A percentile compares a stretch with the other conserved stretches of the same genome.
phyloP scores from a whole-genome alignment of 2,888 invertebrate species.

The Eupelmus urozonus region DNA sequence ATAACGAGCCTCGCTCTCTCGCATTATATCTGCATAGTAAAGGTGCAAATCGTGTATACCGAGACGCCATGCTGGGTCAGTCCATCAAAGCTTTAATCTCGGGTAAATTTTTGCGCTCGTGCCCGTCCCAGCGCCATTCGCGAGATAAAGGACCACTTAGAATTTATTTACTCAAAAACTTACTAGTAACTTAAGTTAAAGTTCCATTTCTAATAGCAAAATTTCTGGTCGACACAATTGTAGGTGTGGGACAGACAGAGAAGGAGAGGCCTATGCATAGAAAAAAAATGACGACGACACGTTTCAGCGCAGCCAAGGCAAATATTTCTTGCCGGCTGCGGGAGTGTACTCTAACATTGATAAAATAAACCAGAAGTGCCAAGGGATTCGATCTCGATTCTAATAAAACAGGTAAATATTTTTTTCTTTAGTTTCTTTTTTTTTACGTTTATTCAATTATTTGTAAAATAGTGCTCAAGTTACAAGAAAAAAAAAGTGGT shows the following conservation, averaged over 20 bases:
- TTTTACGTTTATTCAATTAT: too few relatives aligned
- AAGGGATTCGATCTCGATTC: slow-evolving; percentile 23
- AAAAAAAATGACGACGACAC: slow-evolving; percentile 20
- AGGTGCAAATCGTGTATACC: slow-evolving; percentile 40
- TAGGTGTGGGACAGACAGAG: slow-evolving; percentile 42
- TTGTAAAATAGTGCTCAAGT: too few relatives aligned
- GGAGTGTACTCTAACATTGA: slow-evolving; percentile 23
- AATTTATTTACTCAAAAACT: slow-evolving; percentile 1
- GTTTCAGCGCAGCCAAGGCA: slow-evolving; percentile 27
- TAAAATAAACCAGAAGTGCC: slow-evolving; percentile 31
- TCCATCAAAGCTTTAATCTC: slow-evolving; percentile 30
- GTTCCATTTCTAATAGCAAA: slow-evolving; percentile 16
- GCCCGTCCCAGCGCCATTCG: slow-evolving; percentile 18
- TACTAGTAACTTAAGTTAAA: not conserved
- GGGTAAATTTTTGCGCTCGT: slow-evolving; percentile 8
- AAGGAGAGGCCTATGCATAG: slow-evolving; percentile 15
- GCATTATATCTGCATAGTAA: not conserved
- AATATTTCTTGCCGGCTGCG: slow-evolving; percentile 13
- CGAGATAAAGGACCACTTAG: not conserved
- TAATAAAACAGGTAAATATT: slow-evolving; percentile 42
- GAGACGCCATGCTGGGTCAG: slow-evolving; percentile 54
- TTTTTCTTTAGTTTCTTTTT: not conserved
- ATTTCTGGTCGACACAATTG: slow-evolving; percentile 21
- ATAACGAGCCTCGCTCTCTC: not conserved
- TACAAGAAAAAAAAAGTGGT: too few relatives aligned